A percentile compares a stretch with the other conserved stretches of the same genome.
Conservation (phyloP, 2,888 invertebrate genomes). For the Plebejus melissa region DNA sequence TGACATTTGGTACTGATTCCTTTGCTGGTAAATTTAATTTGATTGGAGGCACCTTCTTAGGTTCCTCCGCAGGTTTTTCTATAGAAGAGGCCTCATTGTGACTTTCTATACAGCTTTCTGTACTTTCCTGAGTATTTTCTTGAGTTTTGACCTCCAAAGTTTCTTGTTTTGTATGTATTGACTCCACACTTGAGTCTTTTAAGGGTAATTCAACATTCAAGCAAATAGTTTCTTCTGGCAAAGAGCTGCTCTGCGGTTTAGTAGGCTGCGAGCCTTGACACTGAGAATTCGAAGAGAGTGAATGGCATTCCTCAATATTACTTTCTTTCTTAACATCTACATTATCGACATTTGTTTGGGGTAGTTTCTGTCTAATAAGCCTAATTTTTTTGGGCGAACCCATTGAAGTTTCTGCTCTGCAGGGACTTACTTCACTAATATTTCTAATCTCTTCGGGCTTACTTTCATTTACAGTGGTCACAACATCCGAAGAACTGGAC, state of each 20-base stretch:
- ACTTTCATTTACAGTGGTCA: constrained; percentile 57
- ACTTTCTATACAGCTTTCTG: neutral
- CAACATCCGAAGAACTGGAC: constrained; percentile 71
- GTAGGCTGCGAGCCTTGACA: constrained; percentile 41
- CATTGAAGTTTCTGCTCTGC: constrained; percentile 72
- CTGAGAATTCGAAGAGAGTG: constrained; percentile 53
- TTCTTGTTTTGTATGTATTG: constrained; percentile 15
- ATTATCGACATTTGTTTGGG: constrained; percentile 44
- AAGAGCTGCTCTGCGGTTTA: constrained; percentile 43
- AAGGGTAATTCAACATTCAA: neutral
- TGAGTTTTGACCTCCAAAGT: constrained; percentile 21
- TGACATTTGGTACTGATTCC: constrained; percentile 39
- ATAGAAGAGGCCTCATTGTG: neutral
- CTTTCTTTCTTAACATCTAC: constrained; percentile 40
- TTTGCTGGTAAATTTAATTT: constrained; percentile 48
- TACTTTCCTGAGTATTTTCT: constrained; percentile 30
- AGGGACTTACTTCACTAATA: constrained; percentile 71
- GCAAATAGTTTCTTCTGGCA: constrained; percentile 39
- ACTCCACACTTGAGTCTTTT: neutral
- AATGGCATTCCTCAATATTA: constrained; percentile 59
- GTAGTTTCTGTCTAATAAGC: constrained; percentile 66
- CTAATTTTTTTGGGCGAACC: constrained; percentile 71
- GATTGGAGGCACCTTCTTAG: constrained; percentile 38
- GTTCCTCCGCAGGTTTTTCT: constrained; percentile 23
- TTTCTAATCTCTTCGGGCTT: constrained; percentile 69